A percentile compares a stretch with the other conserved stretches of the same genome.
Conservation (phyloP, 1,140 invertebrate genomes). For the Apis cerana region DNA sequence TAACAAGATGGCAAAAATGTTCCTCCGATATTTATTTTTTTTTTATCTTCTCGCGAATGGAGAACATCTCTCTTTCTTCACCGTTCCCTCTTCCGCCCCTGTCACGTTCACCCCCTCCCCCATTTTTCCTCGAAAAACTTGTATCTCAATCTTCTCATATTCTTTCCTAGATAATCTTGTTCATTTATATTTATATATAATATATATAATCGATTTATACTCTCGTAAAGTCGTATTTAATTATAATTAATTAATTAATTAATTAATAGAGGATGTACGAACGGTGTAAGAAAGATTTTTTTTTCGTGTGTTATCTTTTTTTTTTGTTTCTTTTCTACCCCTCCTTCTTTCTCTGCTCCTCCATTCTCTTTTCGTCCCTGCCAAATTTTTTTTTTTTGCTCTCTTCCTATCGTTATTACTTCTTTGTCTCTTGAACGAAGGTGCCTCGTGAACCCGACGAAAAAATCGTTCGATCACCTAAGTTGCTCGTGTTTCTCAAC, state of each 20-base stretch:
- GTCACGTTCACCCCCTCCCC: background rate
- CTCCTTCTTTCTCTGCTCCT: background rate
- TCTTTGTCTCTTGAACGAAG: conserved; percentile 64
- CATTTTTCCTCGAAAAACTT: background rate
- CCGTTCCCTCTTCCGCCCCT: too few relatives aligned
- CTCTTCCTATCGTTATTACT: background rate
- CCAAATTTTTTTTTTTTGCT: too few relatives aligned
- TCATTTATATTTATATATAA: conserved; percentile 25
- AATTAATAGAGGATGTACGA: conserved; percentile 78
- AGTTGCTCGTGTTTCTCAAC: background rate
- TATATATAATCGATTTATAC: conserved; percentile 49
- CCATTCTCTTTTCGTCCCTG: too few relatives aligned
- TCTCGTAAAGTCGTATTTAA: conserved; percentile 53
- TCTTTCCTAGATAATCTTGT: conserved; percentile 23
- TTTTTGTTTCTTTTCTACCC: background rate
- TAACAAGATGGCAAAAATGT: conserved; percentile 64
- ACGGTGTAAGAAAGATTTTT: conserved; percentile 80
- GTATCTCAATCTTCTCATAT: background rate
- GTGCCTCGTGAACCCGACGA: conserved; percentile 73
- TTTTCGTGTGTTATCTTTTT: conserved; percentile 68
- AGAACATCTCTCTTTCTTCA: conserved; percentile 5
- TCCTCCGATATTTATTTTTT: conserved; percentile 18
- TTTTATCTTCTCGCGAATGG: background rate
- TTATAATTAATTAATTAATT: conserved; percentile 40
- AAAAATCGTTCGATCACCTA: conserved; percentile 65